Base-by-base conservation (phyloP, 2,113 vertebrate genomes). In the Dicaeum eximium region DNA sequence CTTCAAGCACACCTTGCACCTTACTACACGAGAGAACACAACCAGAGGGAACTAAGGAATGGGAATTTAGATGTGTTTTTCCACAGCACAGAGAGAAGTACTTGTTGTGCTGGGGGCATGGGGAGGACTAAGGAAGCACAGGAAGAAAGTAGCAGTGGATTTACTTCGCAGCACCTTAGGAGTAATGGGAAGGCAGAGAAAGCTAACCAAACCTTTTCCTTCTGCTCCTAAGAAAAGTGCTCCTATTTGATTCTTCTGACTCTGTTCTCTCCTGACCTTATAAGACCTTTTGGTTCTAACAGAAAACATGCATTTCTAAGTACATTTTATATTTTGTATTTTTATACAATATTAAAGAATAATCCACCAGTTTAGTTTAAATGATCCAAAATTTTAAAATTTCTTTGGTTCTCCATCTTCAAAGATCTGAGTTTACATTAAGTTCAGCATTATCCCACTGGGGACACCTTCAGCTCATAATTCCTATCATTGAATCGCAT, bases 401-500 rank as follows among this genome's bases (percentile, higher is more conserved):
- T 65, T 82, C 25, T 86, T 94, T 80, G 48, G 30, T 44, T 82
- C 57, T 90, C 40, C 30, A 92, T 53, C 56, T 85, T 90, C 78
- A 88, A 86, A 92, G 56, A 92, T 66, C 35, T 54, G 69, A 79
- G 54, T 80, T 92, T 78, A 50, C 31, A 48, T 47, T 48, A 83
- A 64, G 62, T 75, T 81, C 48, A 92, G 60, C 82, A 70, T 56
- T 79, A 79, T 79, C 78, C 50, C 80, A 87, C 45, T 24, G 15
- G 83, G 67, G n/a, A 95, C 37, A 91, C 7, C 50, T 72, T 95
- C 71, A 86, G 72, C 28, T 91, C 85, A 62, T 94, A 87, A 96
- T 88, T 93, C 71, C 94, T 88, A 70, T 25, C 37, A 75, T 18
- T 86, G 72, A 94, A 91, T 51, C 81, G 83, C 51, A 86, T 37